Evolutionary conservation across 2,797 vertebrate species (phyloP).

Genomic region (Malacoraja senta): DNA sequence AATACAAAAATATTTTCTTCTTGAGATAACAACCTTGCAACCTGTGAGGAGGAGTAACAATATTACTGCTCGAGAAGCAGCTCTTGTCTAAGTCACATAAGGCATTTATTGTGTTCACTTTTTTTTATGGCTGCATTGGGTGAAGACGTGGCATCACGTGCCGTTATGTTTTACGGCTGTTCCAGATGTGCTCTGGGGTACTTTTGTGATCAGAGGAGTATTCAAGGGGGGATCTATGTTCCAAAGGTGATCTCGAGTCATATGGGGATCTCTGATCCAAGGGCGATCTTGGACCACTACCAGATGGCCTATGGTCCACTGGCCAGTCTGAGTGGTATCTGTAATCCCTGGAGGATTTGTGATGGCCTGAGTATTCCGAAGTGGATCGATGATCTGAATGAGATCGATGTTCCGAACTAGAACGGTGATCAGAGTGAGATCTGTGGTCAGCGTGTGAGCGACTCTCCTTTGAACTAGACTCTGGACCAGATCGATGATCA

Average conservation of each 20-base stretch:
- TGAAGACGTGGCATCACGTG: constrained; percentile 54
- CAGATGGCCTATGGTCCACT: constrained; percentile 77
- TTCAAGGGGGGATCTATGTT: constrained; percentile 85
- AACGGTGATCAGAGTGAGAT: constrained; percentile 68
- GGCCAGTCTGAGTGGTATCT: constrained; percentile 94
- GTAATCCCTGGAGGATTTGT: constrained; percentile 77
- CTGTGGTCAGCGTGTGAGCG: constrained; percentile 65
- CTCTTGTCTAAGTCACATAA: constrained; percentile 82
- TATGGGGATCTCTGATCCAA: constrained; percentile 84
- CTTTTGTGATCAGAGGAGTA: constrained; percentile 89
- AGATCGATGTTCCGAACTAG: constrained; percentile 55
- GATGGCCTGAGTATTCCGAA: constrained; percentile 66
- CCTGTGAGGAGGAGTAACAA: constrained; percentile 71
- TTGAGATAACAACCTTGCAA: constrained; percentile 72
- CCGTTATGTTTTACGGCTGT: constrained; percentile 90
- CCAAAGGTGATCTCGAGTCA: constrained; percentile 78
- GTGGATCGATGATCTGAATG: constrained; percentile 63
- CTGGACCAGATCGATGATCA: constrained; percentile 73
- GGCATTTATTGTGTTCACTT: constrained; percentile 87
- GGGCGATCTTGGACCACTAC: constrained; percentile 80
- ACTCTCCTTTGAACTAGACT: constrained; percentile 72
- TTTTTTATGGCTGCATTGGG: constrained; percentile 80
- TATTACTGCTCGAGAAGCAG: constrained; percentile 66
- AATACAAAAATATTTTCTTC: constrained; percentile 89
- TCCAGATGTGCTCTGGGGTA: constrained; percentile 94